A percentile compares a stretch with the other conserved stretches of the same genome.
Evolutionary conservation across 2,888 invertebrate species (phyloP).

Genomic region (Plebejus anna): DNA sequence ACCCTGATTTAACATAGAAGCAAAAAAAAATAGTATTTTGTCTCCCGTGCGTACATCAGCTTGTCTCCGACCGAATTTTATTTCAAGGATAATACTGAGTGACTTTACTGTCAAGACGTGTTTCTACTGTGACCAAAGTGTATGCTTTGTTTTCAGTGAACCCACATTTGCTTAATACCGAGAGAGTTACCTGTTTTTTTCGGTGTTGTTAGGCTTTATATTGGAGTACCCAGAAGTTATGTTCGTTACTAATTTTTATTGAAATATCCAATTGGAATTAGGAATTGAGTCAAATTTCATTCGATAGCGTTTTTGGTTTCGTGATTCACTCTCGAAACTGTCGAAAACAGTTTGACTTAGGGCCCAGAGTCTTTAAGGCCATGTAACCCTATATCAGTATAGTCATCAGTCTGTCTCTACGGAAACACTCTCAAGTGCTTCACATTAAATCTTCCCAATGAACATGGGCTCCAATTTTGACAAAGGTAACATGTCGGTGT

Average conservation of each 20-base stretch:
- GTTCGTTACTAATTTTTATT: neutral
- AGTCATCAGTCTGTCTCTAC: neutral
- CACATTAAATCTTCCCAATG: neutral
- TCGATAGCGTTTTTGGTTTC: no score
- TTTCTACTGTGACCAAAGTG: neutral
- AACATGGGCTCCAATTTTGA: slow-evolving; percentile 8
- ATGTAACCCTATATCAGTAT: neutral
- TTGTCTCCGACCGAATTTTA: no score
- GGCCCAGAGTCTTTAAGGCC: no score
- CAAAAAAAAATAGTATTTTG: no score
- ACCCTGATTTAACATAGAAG: no score
- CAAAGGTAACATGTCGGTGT: slow-evolving; percentile 4
- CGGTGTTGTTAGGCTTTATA: neutral
- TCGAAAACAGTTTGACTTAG: no score
- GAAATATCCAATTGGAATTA: no score
- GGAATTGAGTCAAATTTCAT: no score
- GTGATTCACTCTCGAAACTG: no score
- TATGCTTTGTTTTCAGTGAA: slow-evolving; percentile 2
- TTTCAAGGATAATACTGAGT: neutral
- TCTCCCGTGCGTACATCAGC: no score
- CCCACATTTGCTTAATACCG: neutral
- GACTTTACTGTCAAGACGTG: neutral
- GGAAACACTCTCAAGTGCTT: neutral
- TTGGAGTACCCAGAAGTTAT: neutral
- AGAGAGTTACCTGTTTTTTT: neutral